Conservation (phyloP, 2,888 invertebrate species). For the Nezara viridula region DNA sequence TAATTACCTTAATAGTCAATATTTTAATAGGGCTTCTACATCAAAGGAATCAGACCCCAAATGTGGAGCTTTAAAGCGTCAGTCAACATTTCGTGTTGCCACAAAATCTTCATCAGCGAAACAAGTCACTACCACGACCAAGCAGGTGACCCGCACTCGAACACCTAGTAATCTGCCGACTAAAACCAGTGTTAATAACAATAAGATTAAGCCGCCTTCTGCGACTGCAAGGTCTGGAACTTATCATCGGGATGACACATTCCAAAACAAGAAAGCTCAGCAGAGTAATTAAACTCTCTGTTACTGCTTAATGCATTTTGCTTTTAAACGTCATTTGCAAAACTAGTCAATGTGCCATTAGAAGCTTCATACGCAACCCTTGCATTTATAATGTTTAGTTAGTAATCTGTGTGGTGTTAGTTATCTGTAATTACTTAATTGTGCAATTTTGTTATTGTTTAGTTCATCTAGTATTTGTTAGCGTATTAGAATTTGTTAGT, state of each 20-base stretch:
- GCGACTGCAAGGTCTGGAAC: neutral
- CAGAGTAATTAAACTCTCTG: conserved; percentile 47
- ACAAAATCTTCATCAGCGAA: conserved; percentile 65
- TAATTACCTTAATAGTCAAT: neutral
- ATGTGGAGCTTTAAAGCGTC: conserved; percentile 55
- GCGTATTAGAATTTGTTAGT: conserved; percentile 50
- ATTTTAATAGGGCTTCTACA: conserved; percentile 29
- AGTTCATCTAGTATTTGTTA: conserved; percentile 19
- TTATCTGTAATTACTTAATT: conserved; percentile 43
- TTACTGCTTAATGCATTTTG: neutral
- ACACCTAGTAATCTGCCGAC: conserved; percentile 16
- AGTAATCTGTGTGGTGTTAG: conserved; percentile 39
- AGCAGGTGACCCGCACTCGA: conserved; percentile 20
- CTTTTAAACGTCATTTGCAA: conserved; percentile 41
- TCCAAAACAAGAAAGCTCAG: conserved; percentile 19
- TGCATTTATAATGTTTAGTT: conserved; percentile 44
- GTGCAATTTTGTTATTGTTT: conserved; percentile 56
- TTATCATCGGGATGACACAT: conserved; percentile 20
- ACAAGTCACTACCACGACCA: neutral
- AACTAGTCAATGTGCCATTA: conserved; percentile 56
- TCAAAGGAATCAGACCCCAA: conserved; percentile 59
- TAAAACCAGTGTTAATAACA: conserved; percentile 43
- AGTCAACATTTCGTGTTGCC: conserved; percentile 64
- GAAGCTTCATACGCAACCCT: conserved; percentile 34
- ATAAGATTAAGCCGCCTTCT: conserved; percentile 20